Evolutionary conservation across 1,140 invertebrate genomes (phyloP), one percentile per base, ranked within the genome.

Genomic region (Brachionus plicatilis): DNA sequence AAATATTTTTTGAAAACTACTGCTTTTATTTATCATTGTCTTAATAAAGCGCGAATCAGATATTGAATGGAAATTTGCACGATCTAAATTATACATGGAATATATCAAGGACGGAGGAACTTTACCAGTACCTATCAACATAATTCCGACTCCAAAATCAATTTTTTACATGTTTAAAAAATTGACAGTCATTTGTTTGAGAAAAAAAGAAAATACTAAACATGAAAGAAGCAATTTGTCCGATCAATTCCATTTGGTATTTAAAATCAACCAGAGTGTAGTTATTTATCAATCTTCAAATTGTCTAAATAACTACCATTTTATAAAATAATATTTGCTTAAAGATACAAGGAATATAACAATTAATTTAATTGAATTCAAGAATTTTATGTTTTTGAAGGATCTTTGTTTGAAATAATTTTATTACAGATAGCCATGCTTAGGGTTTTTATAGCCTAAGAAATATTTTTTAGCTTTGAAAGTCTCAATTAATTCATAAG

Each of bases 51-150:
- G 94, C 92, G 91, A 94, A 86, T 92, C 94, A 9, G 95, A 96
- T 86, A 92, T 92, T 0, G 95, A 96, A 90, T 96, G 95, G 95
- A 96, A 96, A 88, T 96, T 96, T 87, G 94, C 95, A 2, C 90
- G 95, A 12, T 94, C 94, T 82, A 93, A 94, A 86, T 90, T 96
- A 14, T 96, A 95, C 94, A 95, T 96, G 92, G 95, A 94, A 85
- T 96, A 96, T 88, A 96, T 96, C 86, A 94, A 95, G 87, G 94
- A 95, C 70, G 94, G 94, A 24, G 92, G 93, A 82, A 95, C 94
- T 0, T 92, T 96, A 0, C 95, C 95, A 3, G 93, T 94, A 0
- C 95, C 95, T 0, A 94, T 96, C 86, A 96, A 96, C 87, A 92
- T 96, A 84, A 92, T 96, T 29, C 94, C 94, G 6, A 95, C 95